Base-by-base conservation (phyloP, 2,797 vertebrate species). In the Smutsia temminckii region DNA sequence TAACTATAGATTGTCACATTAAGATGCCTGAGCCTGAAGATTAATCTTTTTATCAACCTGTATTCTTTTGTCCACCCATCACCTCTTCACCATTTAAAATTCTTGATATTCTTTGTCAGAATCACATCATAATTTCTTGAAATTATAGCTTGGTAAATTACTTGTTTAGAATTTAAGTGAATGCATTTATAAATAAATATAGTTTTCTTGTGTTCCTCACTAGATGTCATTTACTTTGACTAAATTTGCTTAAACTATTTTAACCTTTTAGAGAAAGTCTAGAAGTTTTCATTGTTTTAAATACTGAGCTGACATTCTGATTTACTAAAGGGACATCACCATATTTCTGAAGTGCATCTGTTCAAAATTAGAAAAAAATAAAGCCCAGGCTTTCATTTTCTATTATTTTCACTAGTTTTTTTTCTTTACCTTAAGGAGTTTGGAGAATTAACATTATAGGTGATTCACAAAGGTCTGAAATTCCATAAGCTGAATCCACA, bases 181-280 rank as follows among this genome's bases (percentile, higher is more conserved):
- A 98, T 96, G 92, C 97, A 96, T 96, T 95, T 98, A 98, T 96
- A 98, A 97, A 97, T 98, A 98, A 97, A 97, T 97, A 97, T 87
- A 97, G 93, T 98, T 98, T 98, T 97, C 95, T 98, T 98, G 72
- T 97, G 97, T 97, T 98, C 97, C 98, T 96, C 93, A 97, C 97
- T 97, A 97, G 97, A 97, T 98, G 97, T 98, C 97, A 98, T 98
- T 98, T 98, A 97, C 97, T 98, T 98, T 98, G 97, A 98, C 98
- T 98, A 98, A 98, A 98, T 98, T 98, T 98, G 97, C 97, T 98
- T 98, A 98, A 98, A 98, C 97, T 96, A 98, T 97, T 98, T 98
- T 98, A 98, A 98, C 98, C 97, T 98, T 98, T 98, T 97, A 95
- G 84, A 98, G 95, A 98, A 98, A 98, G 98, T 98, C 96, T 97